phyloP scores from a whole-genome alignment of 2,888 invertebrate species.

The Torymus texanus region DNA sequence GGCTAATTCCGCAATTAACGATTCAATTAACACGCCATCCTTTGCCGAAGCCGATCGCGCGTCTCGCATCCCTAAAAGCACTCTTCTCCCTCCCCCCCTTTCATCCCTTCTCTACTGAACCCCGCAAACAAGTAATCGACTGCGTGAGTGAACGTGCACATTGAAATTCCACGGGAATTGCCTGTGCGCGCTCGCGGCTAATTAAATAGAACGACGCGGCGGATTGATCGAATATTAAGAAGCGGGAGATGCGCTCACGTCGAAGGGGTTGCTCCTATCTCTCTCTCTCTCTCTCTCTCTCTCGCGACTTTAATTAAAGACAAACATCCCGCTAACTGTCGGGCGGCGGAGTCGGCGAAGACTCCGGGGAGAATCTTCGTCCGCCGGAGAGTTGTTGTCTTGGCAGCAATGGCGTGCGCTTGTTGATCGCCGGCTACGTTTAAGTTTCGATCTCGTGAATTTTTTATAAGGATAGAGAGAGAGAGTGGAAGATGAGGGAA shows the following conservation, averaged over 20 bases:
- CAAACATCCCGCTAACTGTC: slow-evolving; percentile 68
- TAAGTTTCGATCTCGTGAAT: slow-evolving; percentile 25
- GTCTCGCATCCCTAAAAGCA: slow-evolving; percentile 45
- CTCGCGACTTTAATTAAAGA: slow-evolving; percentile 72
- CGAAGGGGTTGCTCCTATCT: too few species aligned
- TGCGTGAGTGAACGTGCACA: slow-evolving; percentile 25
- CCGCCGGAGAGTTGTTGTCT: slow-evolving; percentile 32
- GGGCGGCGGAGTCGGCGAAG: neutral
- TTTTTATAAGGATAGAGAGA: slow-evolving; percentile 11
- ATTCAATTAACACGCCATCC: slow-evolving; percentile 49
- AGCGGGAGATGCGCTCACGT: slow-evolving; percentile 58
- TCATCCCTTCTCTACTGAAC: too few species aligned
- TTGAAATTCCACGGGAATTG: slow-evolving; percentile 47
- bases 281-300: neutral
- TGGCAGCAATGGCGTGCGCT: neutral
- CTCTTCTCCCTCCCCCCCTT: neutral
- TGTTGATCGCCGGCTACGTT: slow-evolving; percentile 41
- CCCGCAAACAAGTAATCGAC: slow-evolving; percentile 3
- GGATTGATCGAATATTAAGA: slow-evolving; percentile 72
- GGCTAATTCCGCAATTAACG: slow-evolving; percentile 39
- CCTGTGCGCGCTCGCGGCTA: slow-evolving; percentile 57
- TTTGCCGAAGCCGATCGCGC: slow-evolving; percentile 19
- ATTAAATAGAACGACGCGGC: slow-evolving; percentile 66
- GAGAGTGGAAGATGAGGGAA: neutral
- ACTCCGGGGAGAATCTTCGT: slow-evolving; percentile 44